phyloP scores from a whole-genome alignment of 2,797 vertebrate species.

The Anguilla obscura region DNA sequence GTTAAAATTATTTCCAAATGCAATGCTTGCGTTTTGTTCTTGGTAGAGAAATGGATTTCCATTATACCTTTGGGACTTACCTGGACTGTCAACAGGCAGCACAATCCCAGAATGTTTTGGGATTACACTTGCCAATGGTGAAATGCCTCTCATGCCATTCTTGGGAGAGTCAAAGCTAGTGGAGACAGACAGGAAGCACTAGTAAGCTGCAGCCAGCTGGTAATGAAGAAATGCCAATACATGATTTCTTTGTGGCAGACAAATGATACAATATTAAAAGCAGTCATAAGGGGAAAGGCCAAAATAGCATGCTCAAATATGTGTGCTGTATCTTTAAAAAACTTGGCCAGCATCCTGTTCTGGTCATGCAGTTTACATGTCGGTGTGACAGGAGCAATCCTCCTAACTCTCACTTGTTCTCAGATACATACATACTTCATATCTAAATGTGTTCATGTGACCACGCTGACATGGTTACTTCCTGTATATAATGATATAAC shows the following conservation, averaged over 20 bases:
- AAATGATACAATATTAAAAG: not conserved
- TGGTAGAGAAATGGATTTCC: constrained; percentile 4
- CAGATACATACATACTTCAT: not conserved
- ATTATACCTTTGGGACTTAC: constrained; percentile 13
- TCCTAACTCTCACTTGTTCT: not conserved
- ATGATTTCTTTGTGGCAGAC: not conserved
- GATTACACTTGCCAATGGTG: not conserved
- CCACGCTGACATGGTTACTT: constrained; percentile 59
- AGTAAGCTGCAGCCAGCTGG: not conserved
- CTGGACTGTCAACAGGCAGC: constrained; percentile 67
- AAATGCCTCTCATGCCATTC: not conserved
- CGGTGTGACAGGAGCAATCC: not conserved
- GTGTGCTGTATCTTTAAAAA: not conserved
- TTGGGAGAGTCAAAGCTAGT: not conserved
- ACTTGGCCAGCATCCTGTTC: not conserved
- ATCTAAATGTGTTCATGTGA: not conserved
- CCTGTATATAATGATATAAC: constrained; percentile 68
- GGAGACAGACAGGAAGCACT: not conserved
- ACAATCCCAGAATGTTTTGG: constrained; percentile 68
- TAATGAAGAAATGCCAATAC: not conserved
- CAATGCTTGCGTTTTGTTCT: constrained; percentile 32
- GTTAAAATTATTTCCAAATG: constrained; percentile 24
- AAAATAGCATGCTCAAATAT: not conserved
- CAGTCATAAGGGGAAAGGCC: not conserved
- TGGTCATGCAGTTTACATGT: not conserved